These are phyloP conservation scores for Drosophila kurseongensis DNA, from an alignment of 1,140 invertebrate species.

Conservation along the genomic window DNA sequence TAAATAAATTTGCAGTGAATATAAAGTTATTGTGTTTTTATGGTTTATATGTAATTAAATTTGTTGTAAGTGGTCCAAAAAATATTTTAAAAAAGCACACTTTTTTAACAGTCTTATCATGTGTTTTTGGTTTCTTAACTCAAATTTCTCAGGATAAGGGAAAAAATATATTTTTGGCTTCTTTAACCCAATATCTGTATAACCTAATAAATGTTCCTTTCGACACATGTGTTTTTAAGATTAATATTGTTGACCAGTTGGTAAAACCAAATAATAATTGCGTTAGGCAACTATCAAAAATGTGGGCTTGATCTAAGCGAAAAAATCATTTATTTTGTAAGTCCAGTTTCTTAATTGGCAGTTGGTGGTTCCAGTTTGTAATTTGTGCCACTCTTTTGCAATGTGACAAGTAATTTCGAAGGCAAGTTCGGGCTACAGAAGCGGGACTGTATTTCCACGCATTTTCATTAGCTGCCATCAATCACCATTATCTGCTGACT, in stretches of 20 bases:
- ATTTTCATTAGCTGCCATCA: constrained; percentile 8
- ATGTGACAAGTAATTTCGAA: constrained; percentile 14
- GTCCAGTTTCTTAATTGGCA: constrained; percentile 34
- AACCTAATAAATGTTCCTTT: too few species aligned
- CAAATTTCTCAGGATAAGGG: too few species aligned
- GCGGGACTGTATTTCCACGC: constrained; percentile 9
- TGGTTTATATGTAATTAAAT: too few species aligned
- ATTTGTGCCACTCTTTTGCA: constrained; percentile 23
- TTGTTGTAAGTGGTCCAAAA: too few species aligned
- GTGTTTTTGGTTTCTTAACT: too few species aligned
- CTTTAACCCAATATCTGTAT: too few species aligned
- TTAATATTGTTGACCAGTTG: neutral
- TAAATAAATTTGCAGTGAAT: neutral
- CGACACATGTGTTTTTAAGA: too few species aligned
- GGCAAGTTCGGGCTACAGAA: constrained; percentile 7
- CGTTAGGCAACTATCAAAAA: neutral
- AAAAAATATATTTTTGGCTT: too few species aligned
- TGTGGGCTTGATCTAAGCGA: neutral
- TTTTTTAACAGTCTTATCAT: too few species aligned
- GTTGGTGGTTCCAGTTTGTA: constrained; percentile 25
- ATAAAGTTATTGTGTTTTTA: too few species aligned
- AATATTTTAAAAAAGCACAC: too few species aligned
- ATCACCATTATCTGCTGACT: constrained; percentile 23
- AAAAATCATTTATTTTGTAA: neutral
- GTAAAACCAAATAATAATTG: neutral